Percentiles rank a stretch among this genome's conserved stretches.
These are phyloP conservation scores for Pseudolaguvia tuberculata DNA, from an alignment of 2,113 vertebrate genomes.

Conservation along the genomic window DNA sequence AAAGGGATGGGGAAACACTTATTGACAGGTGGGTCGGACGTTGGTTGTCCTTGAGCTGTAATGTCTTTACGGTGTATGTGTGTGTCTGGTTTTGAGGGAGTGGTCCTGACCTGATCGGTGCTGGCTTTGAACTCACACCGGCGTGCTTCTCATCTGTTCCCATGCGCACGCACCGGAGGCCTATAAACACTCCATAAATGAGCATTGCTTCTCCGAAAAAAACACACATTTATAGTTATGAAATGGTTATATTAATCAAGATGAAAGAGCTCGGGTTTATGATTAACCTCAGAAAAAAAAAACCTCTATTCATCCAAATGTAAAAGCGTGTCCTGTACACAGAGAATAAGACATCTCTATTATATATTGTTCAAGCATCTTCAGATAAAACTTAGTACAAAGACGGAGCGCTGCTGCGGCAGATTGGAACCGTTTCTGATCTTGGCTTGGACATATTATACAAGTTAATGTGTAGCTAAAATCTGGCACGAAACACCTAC, in stretches of 20 bases:
- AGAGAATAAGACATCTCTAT: slow-evolving; percentile 45
- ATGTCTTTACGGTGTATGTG: slow-evolving; percentile 57
- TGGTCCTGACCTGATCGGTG: slow-evolving; percentile 23
- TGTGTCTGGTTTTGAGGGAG: slow-evolving; percentile 20
- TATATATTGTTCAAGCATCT: slow-evolving; percentile 49
- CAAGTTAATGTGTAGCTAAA: slow-evolving; percentile 45
- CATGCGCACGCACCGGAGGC: slow-evolving; percentile 45
- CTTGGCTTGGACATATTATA: slow-evolving; percentile 16
- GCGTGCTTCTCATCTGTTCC: slow-evolving; percentile 58
- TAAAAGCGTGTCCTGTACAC: slow-evolving; percentile 18
- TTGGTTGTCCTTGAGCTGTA: slow-evolving; percentile 53
- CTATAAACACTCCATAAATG: slow-evolving; percentile 35
- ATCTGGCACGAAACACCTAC: slow-evolving; percentile 37
- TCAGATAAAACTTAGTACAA: slow-evolving; percentile 41
- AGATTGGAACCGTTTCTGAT: slow-evolving; percentile 28
- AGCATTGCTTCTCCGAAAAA: slow-evolving; percentile 26
- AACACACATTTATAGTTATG: slow-evolving; percentile 55
- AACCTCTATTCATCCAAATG: slow-evolving; percentile 44
- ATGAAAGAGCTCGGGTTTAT: slow-evolving; percentile 67
- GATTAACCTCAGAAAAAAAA: slow-evolving; percentile 65
- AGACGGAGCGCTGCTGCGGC: slow-evolving; percentile 1
- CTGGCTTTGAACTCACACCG: slow-evolving; percentile 46
- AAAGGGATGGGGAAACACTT: neutral
- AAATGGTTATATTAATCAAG: slow-evolving; percentile 62
- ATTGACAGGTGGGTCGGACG: slow-evolving; percentile 12